Evolutionary conservation across 2,113 vertebrate species (phyloP).

Genomic region (Alosa alosa): DNA sequence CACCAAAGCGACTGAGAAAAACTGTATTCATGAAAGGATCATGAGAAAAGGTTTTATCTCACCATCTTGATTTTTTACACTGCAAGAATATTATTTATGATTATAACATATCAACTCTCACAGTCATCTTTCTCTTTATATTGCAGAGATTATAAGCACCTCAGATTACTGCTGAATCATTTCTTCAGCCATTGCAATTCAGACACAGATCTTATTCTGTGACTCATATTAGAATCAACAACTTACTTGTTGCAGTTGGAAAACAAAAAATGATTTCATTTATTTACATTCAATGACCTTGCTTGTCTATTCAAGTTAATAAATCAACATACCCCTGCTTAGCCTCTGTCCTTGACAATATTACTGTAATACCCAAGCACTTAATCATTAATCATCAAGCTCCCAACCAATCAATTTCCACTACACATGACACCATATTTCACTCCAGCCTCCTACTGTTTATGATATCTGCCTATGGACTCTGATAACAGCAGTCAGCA

Average conservation of each 20-base stretch:
- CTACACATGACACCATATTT: background rate
- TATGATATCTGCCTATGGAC: slow-evolving; percentile 13
- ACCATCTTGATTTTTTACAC: no score
- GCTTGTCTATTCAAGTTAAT: slow-evolving; percentile 26
- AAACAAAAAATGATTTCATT: background rate
- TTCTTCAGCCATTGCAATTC: no score
- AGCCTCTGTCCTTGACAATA: background rate
- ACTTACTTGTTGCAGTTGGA: background rate
- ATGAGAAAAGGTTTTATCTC: no score
- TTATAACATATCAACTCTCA: no score
- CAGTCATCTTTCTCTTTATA: no score
- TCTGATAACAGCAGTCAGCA: background rate
- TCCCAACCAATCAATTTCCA: background rate
- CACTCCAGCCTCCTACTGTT: slow-evolving; percentile 30
- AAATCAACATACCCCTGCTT: background rate
- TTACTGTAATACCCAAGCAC: background rate
- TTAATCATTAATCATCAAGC: background rate
- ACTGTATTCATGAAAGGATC: no score
- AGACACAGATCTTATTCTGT: background rate
- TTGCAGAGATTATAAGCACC: no score
- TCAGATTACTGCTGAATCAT: no score
- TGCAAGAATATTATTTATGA: no score
- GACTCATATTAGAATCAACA: background rate
- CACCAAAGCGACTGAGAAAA: no score
- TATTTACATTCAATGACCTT: background rate